A percentile compares a stretch with the other conserved stretches of the same genome.
These are phyloP conservation scores for Chromoteleia sp. DNA, from an alignment of 2,888 invertebrate genomes.

Conservation along the genomic window DNA sequence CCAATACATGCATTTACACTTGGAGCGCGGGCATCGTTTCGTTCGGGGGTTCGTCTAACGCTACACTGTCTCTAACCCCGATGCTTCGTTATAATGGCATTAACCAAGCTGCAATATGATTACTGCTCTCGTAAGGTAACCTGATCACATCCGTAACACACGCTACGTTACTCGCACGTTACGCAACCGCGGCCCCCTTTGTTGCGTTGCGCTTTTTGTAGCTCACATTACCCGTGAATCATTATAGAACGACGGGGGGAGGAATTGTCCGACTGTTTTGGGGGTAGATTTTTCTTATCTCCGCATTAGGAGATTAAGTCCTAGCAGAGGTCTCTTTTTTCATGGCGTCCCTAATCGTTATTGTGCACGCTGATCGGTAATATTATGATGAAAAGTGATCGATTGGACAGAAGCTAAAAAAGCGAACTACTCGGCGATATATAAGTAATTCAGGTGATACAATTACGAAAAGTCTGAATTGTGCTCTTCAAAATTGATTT, in stretches of 20 bases:
- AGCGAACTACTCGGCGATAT: conserved; percentile 9
- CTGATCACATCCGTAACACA: conserved; percentile 83
- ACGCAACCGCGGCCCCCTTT: conserved; percentile 79
- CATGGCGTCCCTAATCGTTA: conserved; percentile 49
- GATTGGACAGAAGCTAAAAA: conserved; percentile 34
- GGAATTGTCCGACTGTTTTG: conserved; percentile 34
- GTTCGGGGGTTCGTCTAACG: conserved; percentile 73
- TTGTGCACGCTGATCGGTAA: conserved; percentile 49
- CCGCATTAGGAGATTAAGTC: conserved; percentile 81
- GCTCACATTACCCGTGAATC: conserved; percentile 84
- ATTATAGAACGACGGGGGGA: conserved; percentile 74
- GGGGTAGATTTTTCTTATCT: conserved; percentile 80
- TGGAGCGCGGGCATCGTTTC: conserved; percentile 62
- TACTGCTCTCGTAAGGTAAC: conserved; percentile 84
- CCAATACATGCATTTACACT: conserved; percentile 80
- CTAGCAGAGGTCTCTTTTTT: conserved; percentile 48
- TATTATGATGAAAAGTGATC: conserved; percentile 59
- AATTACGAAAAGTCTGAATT: conserved; percentile 7
- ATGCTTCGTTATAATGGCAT: conserved; percentile 83
- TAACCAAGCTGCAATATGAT: conserved; percentile 84
- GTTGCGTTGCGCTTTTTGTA: conserved; percentile 84
- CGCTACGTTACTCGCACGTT: conserved; percentile 74
- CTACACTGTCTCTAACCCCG: conserved; percentile 73
- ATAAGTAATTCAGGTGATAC: conserved; percentile 37
- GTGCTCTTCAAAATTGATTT: background rate